These are phyloP conservation scores for Tubiluchus corallicola DNA, from an alignment of 2,888 invertebrate species.

Conservation along the genomic window DNA sequence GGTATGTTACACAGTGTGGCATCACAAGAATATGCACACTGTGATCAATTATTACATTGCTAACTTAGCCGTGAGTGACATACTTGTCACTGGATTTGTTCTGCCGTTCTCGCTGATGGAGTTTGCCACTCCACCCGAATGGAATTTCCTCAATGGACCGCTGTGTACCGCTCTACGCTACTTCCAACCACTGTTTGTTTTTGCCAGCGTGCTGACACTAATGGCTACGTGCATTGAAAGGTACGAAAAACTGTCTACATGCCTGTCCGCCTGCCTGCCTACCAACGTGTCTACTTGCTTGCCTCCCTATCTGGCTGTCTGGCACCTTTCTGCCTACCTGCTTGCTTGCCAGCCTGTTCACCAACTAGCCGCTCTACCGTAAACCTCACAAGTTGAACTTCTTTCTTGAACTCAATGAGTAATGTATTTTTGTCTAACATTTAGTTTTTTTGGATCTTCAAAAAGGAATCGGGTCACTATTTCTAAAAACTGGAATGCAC, in stretches of 20 bases:
- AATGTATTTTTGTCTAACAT: too few relatives aligned
- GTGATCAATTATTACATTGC: slow-evolving; percentile 33
- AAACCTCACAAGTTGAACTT: too few relatives aligned
- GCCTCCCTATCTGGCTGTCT: neutral
- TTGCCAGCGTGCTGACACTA: slow-evolving; percentile 31
- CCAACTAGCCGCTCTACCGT: neutral
- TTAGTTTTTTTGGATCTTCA: too few relatives aligned
- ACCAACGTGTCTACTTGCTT: neutral
- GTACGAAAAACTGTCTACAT: slow-evolving; percentile 20
- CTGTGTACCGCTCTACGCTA: slow-evolving; percentile 28
- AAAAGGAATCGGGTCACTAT: too few relatives aligned
- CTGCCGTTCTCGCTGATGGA: slow-evolving; percentile 32
- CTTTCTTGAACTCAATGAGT: too few relatives aligned
- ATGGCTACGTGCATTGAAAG: slow-evolving; percentile 33
- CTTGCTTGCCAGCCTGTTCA: too few relatives aligned
- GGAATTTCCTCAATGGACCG: slow-evolving; percentile 26
- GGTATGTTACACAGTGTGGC: slow-evolving; percentile 29
- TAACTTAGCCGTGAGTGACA: slow-evolving; percentile 30
- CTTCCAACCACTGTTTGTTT: slow-evolving; percentile 31
- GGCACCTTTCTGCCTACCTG: neutral
- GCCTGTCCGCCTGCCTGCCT: neutral
- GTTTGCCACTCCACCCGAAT: slow-evolving; percentile 25
- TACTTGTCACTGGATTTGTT: slow-evolving; percentile 30
- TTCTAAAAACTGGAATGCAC: too few relatives aligned
- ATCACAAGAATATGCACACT: slow-evolving; percentile 31